A percentile compares a stretch with the other conserved stretches of the same genome.
Conservation (phyloP, 92 coral and sea anemone species). For the Virgularia gustaviana region DNA sequence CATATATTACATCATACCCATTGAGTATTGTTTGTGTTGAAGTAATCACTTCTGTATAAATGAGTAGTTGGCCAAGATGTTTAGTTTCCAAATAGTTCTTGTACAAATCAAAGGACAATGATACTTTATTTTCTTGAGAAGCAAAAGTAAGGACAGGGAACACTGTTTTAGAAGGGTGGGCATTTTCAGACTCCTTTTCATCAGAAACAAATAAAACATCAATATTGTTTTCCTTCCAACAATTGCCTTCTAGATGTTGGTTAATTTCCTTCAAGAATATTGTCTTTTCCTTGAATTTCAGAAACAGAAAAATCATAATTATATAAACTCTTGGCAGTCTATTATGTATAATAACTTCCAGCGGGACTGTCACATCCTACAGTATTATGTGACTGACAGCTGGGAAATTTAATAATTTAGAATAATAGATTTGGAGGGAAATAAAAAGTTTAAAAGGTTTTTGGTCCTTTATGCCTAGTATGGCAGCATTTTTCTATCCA, state of each 20-base stretch:
- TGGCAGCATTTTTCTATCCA: too few relatives aligned
- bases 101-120: conserved; percentile 62
- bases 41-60: conserved; percentile 73
- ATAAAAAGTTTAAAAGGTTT: too few relatives aligned
- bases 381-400: too few relatives aligned
- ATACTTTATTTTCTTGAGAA: neutral
- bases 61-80: conserved; percentile 64
- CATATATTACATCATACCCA: conserved; percentile 51
- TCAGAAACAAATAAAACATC: conserved; percentile 59
- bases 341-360: too few relatives aligned
- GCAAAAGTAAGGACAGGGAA: conserved; percentile 55
- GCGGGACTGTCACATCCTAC: too few relatives aligned
- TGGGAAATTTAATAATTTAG: too few relatives aligned
- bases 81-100: conserved; percentile 54
- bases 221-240: conserved; percentile 64
- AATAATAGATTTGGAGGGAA: too few relatives aligned
- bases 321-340: neutral
- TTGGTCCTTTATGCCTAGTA: too few relatives aligned
- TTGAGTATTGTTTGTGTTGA: conserved; percentile 79
- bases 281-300: conserved; percentile 26
- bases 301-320: neutral
- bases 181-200: conserved; percentile 8
- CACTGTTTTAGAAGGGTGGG: conserved; percentile 42
- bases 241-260: conserved; percentile 37
- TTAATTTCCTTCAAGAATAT: conserved; percentile 52